Base-by-base conservation (phyloP, 2,888 invertebrate genomes). In the Ornithoptera alexandrae region DNA sequence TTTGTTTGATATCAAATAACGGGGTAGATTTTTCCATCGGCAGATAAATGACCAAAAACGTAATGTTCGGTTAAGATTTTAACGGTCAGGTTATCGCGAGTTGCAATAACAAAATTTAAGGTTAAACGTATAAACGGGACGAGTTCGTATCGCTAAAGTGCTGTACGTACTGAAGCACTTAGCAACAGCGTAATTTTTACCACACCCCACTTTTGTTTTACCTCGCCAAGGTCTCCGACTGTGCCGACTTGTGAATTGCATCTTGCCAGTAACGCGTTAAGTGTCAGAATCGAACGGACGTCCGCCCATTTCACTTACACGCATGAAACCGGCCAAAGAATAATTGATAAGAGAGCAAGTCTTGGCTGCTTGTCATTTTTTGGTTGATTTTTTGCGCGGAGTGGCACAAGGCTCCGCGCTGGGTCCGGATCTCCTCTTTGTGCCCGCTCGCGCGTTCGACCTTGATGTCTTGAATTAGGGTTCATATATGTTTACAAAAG, bases 201-300 rank as follows among this genome's bases (percentile, higher is more conserved):
- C 79, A 80, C 80, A 80, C 82, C 82, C 84, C 78, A 82, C 81
- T 81, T 82, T 80, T 81, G 81, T 81, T 79, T 83, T 77, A 79
- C 70, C 67, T 68, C 72, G 76, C 78, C 76, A 79, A 84, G 81
- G 82, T 84, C 78, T 86, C 82, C 74, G 79, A 63, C 30, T 63
- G 59, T 60, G 57, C 56, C 12, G 24, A 53, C 18, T 53, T 58
- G 62, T 42, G 65, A 65, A 69, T 57, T 63, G 61, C 58, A 56
- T 68, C 70, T 67, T 73, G 36, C 70, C 61, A 7, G 12, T 0
- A 36, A 1, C 1, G 10, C 1, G 20, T 36, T 74, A 76, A 61
- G 69, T 18, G 58, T 46, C 60, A 73, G 62, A 69, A 69, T 74
- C 57, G 68, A 56, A n/a, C 62, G 71, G 36, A 22, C 18, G 8